These are phyloP conservation scores for Tupiocoris notatus DNA, from an alignment of 2,888 invertebrate genomes.

Conservation along the genomic window DNA sequence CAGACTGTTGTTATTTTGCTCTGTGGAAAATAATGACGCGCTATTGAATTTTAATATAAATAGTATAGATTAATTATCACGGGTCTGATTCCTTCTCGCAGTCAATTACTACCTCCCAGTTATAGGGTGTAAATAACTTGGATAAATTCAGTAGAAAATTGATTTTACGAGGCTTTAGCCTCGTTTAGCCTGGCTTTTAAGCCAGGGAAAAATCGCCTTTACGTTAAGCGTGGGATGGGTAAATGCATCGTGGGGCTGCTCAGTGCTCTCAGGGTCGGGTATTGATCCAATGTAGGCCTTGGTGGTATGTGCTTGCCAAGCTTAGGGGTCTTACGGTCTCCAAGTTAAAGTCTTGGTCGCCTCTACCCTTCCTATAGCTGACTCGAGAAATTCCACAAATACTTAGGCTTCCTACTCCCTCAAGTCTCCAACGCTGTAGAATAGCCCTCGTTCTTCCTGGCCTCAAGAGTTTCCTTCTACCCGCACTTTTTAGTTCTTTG, in stretches of 20 bases:
- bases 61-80: too few relatives aligned
- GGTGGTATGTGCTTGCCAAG: neutral
- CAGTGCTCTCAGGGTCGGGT: neutral
- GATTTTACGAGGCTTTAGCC: too few relatives aligned
- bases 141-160: too few relatives aligned
- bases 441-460: neutral
- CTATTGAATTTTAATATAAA: too few relatives aligned
- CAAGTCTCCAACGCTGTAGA: neutral
- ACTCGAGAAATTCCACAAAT: neutral
- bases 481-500: neutral
- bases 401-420: neutral
- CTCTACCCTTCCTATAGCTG: neutral
- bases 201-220: too few relatives aligned
- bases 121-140: too few relatives aligned
- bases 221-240: neutral
- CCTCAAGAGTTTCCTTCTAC: neutral
- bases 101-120: too few relatives aligned
- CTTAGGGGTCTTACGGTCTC: neutral
- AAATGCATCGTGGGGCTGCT: neutral
- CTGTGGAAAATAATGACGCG: too few relatives aligned
- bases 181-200: too few relatives aligned
- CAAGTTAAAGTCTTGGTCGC: neutral
- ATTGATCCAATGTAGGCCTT: neutral
- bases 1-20: too few relatives aligned
- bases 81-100: too few relatives aligned